A percentile compares a stretch with the other conserved stretches of the same genome.
Conservation (phyloP, 2,113 vertebrate species). For the Cephalophus harveyi region DNA sequence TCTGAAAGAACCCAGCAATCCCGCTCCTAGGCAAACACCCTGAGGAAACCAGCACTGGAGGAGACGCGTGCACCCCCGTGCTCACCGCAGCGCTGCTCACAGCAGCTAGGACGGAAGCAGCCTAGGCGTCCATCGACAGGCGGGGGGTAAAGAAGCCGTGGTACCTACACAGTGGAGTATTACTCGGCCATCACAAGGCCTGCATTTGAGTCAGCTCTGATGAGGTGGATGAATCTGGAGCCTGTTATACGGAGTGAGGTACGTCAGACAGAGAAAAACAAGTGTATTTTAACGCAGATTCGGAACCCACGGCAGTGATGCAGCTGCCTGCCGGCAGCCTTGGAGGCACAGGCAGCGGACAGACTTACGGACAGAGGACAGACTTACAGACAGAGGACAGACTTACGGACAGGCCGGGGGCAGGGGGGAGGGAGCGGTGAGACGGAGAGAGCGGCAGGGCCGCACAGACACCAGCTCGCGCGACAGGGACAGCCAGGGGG, state of each 20-base stretch:
- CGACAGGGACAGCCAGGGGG: background rate
- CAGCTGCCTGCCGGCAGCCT: background rate
- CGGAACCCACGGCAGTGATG: background rate
- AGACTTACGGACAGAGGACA: background rate
- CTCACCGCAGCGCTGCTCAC: rapidly evolving
- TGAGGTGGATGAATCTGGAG: background rate
- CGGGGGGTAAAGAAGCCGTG: rapidly evolving
- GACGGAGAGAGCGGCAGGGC: background rate
- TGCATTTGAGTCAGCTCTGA: background rate
- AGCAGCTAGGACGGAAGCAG: rapidly evolving
- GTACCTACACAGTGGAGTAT: rapidly evolving
- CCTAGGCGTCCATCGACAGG: rapidly evolving
- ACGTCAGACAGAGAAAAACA: background rate
- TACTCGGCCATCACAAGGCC: rapidly evolving
- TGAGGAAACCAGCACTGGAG: background rate
- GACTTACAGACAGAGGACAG: background rate
- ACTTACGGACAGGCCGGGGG: background rate
- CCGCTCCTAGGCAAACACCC: background rate
- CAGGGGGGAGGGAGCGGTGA: rapidly evolving
- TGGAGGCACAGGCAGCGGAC: background rate
- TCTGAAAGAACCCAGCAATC: background rate
- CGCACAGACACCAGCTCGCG: rapidly evolving
- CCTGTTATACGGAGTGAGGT: background rate
- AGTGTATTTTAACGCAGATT: background rate
- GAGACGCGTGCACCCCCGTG: rapidly evolving